Conservation (phyloP, 64 coral and sea anemone species). For the Astreopora myriophthalma region DNA sequence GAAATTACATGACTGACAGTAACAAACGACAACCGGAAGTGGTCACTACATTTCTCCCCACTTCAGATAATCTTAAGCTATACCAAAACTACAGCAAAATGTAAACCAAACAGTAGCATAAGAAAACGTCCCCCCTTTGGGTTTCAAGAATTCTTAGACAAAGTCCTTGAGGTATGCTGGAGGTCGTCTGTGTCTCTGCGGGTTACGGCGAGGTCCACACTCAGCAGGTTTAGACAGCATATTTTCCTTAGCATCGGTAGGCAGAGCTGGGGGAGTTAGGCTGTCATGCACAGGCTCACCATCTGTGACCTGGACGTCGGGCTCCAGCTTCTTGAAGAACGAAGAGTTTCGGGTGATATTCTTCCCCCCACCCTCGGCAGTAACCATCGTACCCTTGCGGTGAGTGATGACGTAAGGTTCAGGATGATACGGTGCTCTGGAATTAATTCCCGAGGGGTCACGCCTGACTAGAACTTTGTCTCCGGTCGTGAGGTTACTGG, state of each 20-base stretch:
- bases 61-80: constrained; percentile 14
- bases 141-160: constrained; percentile 47
- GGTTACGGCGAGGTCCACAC: constrained; percentile 47
- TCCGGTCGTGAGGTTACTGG: constrained; percentile 39
- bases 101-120: too few relatives aligned
- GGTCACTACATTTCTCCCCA: constrained; percentile 49
- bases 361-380: constrained; percentile 40
- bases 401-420: constrained; percentile 69
- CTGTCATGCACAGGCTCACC: constrained; percentile 1
- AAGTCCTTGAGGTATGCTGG: constrained; percentile 72
- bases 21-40: too few relatives aligned
- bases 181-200: constrained; percentile 40
- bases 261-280: too few relatives aligned
- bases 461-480: constrained; percentile 59
- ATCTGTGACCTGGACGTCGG: constrained; percentile 53
- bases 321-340: too few relatives aligned
- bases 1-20: too few relatives aligned
- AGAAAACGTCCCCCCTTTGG: constrained; percentile 39
- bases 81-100: constrained; percentile 16
- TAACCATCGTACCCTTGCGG: too few relatives aligned
- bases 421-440: constrained; percentile 68
- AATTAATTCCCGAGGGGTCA: constrained; percentile 63
- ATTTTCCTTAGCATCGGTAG: too few relatives aligned
- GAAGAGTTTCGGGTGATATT: constrained; percentile 61
- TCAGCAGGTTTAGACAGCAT: neutral